A percentile compares a stretch with the other conserved stretches of the same genome.
phyloP scores from a whole-genome alignment of 1,140 invertebrate genomes.

The Stratiolaelaps scimitus region DNA sequence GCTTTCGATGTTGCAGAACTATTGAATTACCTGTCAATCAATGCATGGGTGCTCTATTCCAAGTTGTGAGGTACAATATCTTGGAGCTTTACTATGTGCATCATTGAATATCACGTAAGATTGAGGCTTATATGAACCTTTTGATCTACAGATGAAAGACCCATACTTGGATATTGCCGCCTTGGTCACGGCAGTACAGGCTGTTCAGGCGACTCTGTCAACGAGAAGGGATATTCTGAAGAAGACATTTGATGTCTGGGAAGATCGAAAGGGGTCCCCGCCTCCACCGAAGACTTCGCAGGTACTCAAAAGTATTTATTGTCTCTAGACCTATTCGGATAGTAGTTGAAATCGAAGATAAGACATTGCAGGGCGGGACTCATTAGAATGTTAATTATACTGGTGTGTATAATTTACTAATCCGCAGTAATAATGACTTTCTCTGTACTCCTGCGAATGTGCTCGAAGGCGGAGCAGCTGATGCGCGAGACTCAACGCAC shows the following conservation, averaged over 20 bases:
- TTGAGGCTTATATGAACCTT: neutral
- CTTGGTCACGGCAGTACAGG: neutral
- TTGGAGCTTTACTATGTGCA: no score
- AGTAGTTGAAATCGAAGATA: no score
- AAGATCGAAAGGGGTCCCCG: constrained; percentile 9
- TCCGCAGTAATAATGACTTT: neutral
- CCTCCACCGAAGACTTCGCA: neutral
- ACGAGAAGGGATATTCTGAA: constrained; percentile 16
- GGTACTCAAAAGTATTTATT: no score
- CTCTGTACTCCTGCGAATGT: neutral
- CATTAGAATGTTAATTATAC: no score
- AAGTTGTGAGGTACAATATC: no score
- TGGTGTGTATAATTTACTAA: neutral
- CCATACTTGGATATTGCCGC: constrained; percentile 15
- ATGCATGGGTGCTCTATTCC: no score
- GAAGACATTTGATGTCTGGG: constrained; percentile 25
- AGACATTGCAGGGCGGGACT: no score
- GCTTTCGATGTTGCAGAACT: no score
- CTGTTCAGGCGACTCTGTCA: neutral
- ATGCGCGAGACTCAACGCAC: constrained; percentile 21
- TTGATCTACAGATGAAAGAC: neutral
- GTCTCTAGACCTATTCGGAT: no score
- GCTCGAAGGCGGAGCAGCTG: constrained; percentile 2
- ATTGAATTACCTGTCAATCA: no score
- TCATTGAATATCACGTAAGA: no score